phyloP scores from a whole-genome alignment of 1,140 invertebrate genomes.

The Metopolophium dirhodum region DNA sequence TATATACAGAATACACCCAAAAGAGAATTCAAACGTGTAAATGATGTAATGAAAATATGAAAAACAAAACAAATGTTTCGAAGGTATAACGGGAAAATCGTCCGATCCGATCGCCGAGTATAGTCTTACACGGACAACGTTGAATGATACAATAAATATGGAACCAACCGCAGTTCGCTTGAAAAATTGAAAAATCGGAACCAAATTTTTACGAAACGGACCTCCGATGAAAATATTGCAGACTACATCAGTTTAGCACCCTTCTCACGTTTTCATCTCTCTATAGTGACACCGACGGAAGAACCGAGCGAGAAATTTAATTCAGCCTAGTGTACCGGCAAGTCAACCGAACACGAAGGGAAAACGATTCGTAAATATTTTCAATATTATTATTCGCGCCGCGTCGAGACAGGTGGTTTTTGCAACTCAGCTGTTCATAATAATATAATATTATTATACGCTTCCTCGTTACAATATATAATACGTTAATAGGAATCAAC shows the following conservation, averaged over 20 bases:
- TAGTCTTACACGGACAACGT: neutral
- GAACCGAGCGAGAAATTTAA: neutral
- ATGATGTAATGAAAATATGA: neutral
- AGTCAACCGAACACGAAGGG: neutral
- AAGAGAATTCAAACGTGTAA: too few species aligned
- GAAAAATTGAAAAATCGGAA: too few species aligned
- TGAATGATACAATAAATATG: neutral
- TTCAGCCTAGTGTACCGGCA: neutral
- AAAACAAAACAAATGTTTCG: neutral
- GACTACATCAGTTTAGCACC: too few species aligned
- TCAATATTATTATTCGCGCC: neutral
- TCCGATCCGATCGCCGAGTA: too few species aligned
- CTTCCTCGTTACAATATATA: neutral
- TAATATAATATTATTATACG: too few species aligned
- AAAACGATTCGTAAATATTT: neutral
- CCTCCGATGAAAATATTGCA: too few species aligned
- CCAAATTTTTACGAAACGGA: too few species aligned
- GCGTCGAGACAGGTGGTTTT: neutral
- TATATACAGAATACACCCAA: neutral
- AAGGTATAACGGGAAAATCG: neutral
- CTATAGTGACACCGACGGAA: neutral
- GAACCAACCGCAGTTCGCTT: too few species aligned
- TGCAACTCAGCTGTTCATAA: neutral
- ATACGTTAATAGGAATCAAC: neutral
- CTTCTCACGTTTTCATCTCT: neutral